Conservation (phyloP, 2,888 invertebrate genomes). For the Chorisops tibialis region DNA sequence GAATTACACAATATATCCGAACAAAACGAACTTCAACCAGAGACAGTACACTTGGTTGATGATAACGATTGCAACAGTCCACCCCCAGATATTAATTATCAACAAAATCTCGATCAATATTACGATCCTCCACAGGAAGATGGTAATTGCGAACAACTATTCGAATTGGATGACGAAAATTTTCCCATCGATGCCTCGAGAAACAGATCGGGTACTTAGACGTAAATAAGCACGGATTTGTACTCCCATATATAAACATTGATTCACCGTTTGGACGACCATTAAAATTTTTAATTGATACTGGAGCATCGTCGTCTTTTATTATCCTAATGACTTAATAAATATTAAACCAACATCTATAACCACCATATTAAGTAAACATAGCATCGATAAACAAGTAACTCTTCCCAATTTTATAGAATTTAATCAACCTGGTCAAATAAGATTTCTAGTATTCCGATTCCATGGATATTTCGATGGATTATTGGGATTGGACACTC, state of each 20-base stretch:
- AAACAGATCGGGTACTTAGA: constrained; percentile 19
- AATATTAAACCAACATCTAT: constrained; percentile 13
- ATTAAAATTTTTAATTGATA: constrained; percentile 21
- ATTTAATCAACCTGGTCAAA: constrained; percentile 1
- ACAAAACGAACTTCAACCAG: neutral
- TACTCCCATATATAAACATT: constrained; percentile 17
- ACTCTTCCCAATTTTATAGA: neutral
- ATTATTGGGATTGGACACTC: constrained; percentile 7
- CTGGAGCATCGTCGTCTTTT: constrained; percentile 12
- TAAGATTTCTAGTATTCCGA: neutral
- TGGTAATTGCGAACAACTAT: neutral
- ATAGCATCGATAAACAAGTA: neutral
- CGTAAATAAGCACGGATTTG: constrained; percentile 15
- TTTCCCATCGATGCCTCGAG: constrained; percentile 27
- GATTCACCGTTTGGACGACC: too few species aligned
- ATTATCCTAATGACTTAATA: neutral
- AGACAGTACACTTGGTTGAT: neutral
- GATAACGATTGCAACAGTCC: neutral
- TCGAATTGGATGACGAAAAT: constrained; percentile 30
- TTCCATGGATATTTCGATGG: constrained; percentile 22
- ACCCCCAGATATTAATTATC: neutral
- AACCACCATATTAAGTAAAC: neutral
- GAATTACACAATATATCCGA: neutral
- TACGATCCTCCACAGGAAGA: neutral
- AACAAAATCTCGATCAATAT: neutral